Conservation (phyloP, 2,113 vertebrate genomes). For the Hepsetus odoe region DNA sequence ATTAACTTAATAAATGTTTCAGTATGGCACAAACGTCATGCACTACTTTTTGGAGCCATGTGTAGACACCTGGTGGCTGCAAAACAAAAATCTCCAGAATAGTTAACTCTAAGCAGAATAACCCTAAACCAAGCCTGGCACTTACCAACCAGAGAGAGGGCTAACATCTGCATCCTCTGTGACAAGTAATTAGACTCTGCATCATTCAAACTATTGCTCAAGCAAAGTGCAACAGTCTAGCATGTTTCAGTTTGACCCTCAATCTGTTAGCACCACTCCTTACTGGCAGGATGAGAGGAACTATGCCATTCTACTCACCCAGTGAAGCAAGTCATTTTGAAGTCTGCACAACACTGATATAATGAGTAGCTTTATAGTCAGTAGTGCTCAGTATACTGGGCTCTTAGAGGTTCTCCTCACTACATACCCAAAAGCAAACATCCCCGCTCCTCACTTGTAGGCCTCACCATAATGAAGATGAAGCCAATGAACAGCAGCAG, state of each 20-base stretch:
- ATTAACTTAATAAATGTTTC: no score
- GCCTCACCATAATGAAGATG: not conserved
- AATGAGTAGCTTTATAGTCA: not conserved
- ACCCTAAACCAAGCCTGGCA: not conserved
- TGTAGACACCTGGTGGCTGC: no score
- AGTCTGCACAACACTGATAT: not conserved
- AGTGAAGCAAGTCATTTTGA: not conserved
- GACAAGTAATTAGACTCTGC: not conserved
- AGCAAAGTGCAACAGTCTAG: not conserved
- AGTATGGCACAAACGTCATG: no score
- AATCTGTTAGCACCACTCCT: not conserved
- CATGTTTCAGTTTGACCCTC: no score
- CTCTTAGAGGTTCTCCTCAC: not conserved
- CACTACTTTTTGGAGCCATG: no score
- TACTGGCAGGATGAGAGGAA: not conserved
- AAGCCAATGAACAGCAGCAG: not conserved
- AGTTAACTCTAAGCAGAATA: no score
- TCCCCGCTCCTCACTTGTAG: not conserved
- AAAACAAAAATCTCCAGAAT: no score
- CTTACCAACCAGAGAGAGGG: not conserved
- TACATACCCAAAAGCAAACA: not conserved
- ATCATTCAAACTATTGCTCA: not conserved
- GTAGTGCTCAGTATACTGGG: not conserved
- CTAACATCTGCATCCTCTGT: not conserved
- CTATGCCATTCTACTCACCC: not conserved